phyloP scores from a whole-genome alignment of 2,797 vertebrate species.

The Malurus leucopterus region DNA sequence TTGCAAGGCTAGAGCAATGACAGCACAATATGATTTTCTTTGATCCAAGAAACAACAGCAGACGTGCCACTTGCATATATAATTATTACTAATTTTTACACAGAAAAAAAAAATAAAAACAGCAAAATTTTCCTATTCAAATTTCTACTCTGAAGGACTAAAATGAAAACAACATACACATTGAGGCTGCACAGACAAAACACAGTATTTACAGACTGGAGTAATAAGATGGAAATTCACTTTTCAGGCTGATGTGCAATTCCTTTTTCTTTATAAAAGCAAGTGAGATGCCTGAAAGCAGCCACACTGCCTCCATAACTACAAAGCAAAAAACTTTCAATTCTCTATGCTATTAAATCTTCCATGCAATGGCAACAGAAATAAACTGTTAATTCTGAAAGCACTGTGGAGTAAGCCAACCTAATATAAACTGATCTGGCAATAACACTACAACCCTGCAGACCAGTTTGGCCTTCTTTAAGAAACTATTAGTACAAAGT shows the following conservation, averaged over 20 bases:
- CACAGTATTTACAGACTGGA: not conserved
- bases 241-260: not conserved
- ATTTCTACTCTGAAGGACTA: not conserved
- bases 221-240: not conserved
- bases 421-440: not conserved
- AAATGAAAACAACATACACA: not conserved
- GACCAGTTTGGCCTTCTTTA: not conserved
- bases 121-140: not conserved
- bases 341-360: not conserved
- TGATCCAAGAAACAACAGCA: not conserved
- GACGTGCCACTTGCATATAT: not conserved
- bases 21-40: not conserved
- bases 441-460: not conserved
- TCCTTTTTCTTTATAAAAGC: not conserved
- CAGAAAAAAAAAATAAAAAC: fast-evolving
- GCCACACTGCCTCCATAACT: not conserved
- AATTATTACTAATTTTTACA: not conserved
- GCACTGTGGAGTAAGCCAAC: not conserved
- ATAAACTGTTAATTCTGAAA: not conserved
- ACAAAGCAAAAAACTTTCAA: not conserved
- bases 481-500: not conserved
- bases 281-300: not conserved
- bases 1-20: not conserved
- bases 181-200: not conserved
- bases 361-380: not conserved